Evolutionary conservation across 2,113 vertebrate species (phyloP), one percentile per base, ranked within the genome.

Genomic region (Sander vitreus): DNA sequence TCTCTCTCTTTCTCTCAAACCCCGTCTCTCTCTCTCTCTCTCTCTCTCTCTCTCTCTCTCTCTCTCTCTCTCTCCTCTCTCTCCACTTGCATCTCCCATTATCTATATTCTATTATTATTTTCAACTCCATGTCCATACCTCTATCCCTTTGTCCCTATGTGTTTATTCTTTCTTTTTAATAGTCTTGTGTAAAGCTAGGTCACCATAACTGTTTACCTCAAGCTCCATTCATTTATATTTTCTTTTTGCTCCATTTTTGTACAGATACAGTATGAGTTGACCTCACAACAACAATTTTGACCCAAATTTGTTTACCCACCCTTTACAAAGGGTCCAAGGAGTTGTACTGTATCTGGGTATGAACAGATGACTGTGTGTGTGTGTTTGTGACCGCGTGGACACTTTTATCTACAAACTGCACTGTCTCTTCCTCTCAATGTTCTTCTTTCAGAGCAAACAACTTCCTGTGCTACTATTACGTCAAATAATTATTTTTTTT

Each of bases 401-500:
- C 63, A n/a, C 53, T 69, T 53, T 69, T 15, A 69, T 84, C 51
- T 70, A 19, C 15, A 27, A 45, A 62, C 16, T 43, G 15, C 33
- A 65, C 57, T 72, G 47, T 54, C 25, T 83, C 50, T 72, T 71
- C 54, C 62, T 58, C 45, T 90, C 47, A 83, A 72, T 87, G 84
- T 68, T 45, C 45, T 73, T 84, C 48, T 86, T 90, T 89, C 60
- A 93, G 59, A 72, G 77, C 73, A 55, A 77, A 36, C 57, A 33
- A 73, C 80, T 76, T 81, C 72, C 71, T 76, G 79, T 87, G 64
- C 73, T 73, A 67, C 53, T 80, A 43, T 72, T 87, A 81, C 70
- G 63, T 92, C 83, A 90, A 78, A 85, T 73, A 68, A n/a, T n/a
- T 54, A 68, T 85, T 90, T 60, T 66, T 77, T 81, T 82, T 69